phyloP scores from a whole-genome alignment of 2,888 invertebrate genomes.

The Polietes domitor region DNA sequence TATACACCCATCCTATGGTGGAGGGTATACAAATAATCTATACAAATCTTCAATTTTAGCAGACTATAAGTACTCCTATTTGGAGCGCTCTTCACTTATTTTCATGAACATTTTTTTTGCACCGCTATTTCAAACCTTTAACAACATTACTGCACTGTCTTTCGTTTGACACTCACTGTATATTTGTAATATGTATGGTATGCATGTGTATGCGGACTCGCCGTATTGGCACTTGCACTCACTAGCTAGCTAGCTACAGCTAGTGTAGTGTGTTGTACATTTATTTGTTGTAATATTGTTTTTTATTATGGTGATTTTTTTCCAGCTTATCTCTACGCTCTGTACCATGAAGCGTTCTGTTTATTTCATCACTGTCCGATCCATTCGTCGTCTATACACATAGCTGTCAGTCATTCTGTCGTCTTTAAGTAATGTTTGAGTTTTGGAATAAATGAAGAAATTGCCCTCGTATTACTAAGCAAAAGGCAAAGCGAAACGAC shows the following conservation, averaged over 20 bases:
- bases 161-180: constrained; percentile 14
- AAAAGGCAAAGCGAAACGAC: background rate
- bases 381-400: background rate
- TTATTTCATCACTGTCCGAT: constrained; percentile 34
- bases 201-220: background rate
- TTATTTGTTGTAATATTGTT: constrained; percentile 11
- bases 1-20: too few relatives aligned
- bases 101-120: too few relatives aligned
- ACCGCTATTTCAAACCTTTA: too few relatives aligned
- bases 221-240: background rate
- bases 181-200: background rate
- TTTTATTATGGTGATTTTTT: constrained; percentile 51
- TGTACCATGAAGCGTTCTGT: constrained; percentile 37
- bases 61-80: too few relatives aligned
- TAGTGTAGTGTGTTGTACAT: background rate
- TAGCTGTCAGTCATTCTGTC: constrained; percentile 29
- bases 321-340: constrained; percentile 53
- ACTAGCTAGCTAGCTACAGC: too few relatives aligned
- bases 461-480: constrained; percentile 32
- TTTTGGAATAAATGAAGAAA: constrained; percentile 39
- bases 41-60: too few relatives aligned
- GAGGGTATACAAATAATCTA: too few relatives aligned
- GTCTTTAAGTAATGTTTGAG: constrained; percentile 39
- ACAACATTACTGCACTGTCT: too few relatives aligned
- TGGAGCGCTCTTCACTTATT: too few relatives aligned